Base-by-base conservation (phyloP, 2,113 vertebrate genomes). In the human region DNA sequence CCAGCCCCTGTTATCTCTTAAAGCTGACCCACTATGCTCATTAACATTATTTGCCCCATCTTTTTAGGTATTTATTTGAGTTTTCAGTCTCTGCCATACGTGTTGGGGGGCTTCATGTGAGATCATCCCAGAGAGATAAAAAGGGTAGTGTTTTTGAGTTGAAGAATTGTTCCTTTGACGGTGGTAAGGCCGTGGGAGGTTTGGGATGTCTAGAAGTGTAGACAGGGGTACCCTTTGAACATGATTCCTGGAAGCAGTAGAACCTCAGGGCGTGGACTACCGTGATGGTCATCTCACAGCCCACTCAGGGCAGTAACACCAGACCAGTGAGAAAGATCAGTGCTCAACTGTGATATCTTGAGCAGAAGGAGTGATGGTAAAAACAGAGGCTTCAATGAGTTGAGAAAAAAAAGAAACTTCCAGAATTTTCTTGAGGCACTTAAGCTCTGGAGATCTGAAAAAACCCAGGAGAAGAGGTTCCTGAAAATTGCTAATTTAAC, bases 401-500 rank as follows among this genome's bases (percentile, higher is more conserved):
- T 68, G 70, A 92, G 40, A 83, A 89, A 89, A 64, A 23, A 92
- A 83, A 22, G 35, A 95, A 70, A 2, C 20, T 81, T 94, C 35
- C 38, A 90, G 89, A 83, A 84, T 90, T 82, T 85, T 82, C 64
- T 40, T 66, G n/a, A 59, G 16, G n/a, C 64, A 38, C 43, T 90
- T 86, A 90, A 57, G 4, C 50, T 83, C 48, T 88, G 7, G 48
- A 55, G n/a, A 76, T 79, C 22, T 89, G 5, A 10, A 81, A 75
- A 87, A 93, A 55, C 14, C 14, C 59, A 90, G 1, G 27, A 84
- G 75, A 92, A 93, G 43, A 61, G 22, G 8, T 64, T 72, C 14
- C 70, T 64, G n/a, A 95, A 95, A 89, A 89, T 88, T 84, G 82
- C 40, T 61, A 61, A 97, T 73, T 40, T 91, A 93, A 78, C 48